Base-by-base conservation (phyloP, 2,888 invertebrate genomes). In the Caenorhabditis panamensis region DNA sequence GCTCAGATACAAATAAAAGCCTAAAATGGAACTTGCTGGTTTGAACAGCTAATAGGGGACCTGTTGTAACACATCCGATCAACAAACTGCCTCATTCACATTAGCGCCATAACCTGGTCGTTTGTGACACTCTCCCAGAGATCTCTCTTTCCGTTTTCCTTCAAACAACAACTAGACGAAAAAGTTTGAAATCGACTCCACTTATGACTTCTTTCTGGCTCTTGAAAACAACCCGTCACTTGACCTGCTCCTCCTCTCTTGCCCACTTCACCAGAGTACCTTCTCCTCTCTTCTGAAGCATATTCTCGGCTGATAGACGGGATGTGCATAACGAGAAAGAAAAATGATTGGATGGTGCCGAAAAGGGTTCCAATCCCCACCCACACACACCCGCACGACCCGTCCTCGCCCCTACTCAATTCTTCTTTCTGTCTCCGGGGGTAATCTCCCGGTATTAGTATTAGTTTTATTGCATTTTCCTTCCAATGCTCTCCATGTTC, bases 191-290 rank as follows among this genome's bases (percentile, higher is more conserved):
- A 72, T 72, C 71, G 71, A 62, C 56, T 58, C 72, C 56, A 62
- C 72, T 63, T 61, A 62, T 71, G 71, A 53, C 71, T 62, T 53
- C 71, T 72, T 58, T 72, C 44, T 56, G 49, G 47, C 72, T 64
- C 59, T 58, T 59, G 59, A 66, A 73, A 73, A 73, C 64, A 73
- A 64, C 63, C 56, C 73, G 73, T 73, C 73, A 66, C 73, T 64
- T 73, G 73, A 73, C 73, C 75, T 76, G 67, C 75, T 76, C 61
- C 67, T 67, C 62, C 67, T 51, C 53, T 71, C 41, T 53, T 41
- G 59, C 49, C 71, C 62, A 72, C 71, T 72, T 72, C 37, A 62
- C 61, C 61, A 63, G 54, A 62, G 62, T 61, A 47, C 51, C 44
- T 58, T 75, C 36, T 64, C 18, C 24, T n/a, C 58, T 13, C 53